Base-by-base conservation (phyloP, 2,113 vertebrate species). In the Grallaria varia region DNA sequence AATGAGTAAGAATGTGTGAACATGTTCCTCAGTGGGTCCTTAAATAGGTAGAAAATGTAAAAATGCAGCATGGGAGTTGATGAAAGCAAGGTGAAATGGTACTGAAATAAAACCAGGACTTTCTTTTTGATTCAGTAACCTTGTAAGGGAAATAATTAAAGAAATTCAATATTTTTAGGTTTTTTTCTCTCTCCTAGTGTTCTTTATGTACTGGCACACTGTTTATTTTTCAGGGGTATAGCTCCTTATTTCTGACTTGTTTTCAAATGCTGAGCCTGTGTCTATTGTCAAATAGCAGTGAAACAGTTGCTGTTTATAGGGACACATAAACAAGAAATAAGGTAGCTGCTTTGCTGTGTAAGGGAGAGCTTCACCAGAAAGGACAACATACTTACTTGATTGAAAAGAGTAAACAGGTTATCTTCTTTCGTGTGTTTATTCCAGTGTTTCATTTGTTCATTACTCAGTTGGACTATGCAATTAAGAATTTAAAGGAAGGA, bases 51-150 rank as follows among this genome's bases (percentile, higher is more conserved):
- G 92, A 96, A 92, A 97, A 93, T 90, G 67, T 93, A 92, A 95
- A 83, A 60, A 87, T 91, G 62, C 66, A 9, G 66, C 91, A 73
- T 83, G 96, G 80, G 90, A 94, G 93, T 93, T 28, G 55, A 91
- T 42, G 73, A 96, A 92, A 82, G 92, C 58, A 91, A 95, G 80
- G 94, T 96, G 93, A 97, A 97, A 98, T 81, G 67, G 90, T 87
- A 93, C 50, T 47, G 42, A 97, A 83, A 95, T 91, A 91, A 95
- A 95, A 24, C 12, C n/a, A 71, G 67, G 84, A 84, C 39, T 91
- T 96, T 95, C 35, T 53, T 17, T 95, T 90, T 97, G 79, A 97
- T 95, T 74, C 86, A 88, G 77, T 87, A 88, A 82, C 69, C 59
- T 90, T 96, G 82, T 84, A 94, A 97, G 75, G 53, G 59, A 88